Base-by-base conservation (phyloP, 2,888 invertebrate genomes). In the Parnassius smintheus region DNA sequence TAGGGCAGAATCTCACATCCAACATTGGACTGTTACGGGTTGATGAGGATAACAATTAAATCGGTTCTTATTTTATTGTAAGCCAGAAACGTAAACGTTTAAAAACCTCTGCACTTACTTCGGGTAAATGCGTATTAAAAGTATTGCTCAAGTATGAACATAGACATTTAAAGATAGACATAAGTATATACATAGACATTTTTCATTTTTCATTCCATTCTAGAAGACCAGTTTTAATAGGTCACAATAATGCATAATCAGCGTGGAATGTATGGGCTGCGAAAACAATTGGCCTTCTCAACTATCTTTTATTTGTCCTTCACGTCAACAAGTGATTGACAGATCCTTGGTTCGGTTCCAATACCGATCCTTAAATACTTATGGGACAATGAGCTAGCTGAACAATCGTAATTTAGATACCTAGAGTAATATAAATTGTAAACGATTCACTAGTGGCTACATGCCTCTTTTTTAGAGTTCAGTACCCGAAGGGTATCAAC, bases 161-260 rank as follows among this genome's bases (percentile, higher is more conserved):
- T 7, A 35, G 7, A 35, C 35, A 35, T 18, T 18, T 18, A 18
- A 1, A 18, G 18, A 18, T 18, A 18, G 18, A 18, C 18, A 18
- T 18, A 18, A 1, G 18, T 18, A 18, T 18, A 18, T 35, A 35
- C 35, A 35, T 41, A 35, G 50, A 18, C 50, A 51, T 46, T 55
- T 55, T 55, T 54, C n/a, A 48, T 46, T 52, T 52, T 46, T 13
- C 49, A 54, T 58, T 64, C 45, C 56, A 35, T 11, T 12, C 42
- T 2, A 8, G 13, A 35, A n/a, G 9, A 64, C 59, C 59, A 46
- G 63, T 64, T 64, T 64, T 64, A 52, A 63, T 64, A 59, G 63
- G 63, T 59, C 63, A 64, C 56, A 64, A 64, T 59, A 59, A 56
- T 59, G 12, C 18, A 51, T 56, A 56, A 42, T 52, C 42, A 42